phyloP scores from a whole-genome alignment of 1,140 invertebrate genomes.

The Cardiocondyla obscurior region DNA sequence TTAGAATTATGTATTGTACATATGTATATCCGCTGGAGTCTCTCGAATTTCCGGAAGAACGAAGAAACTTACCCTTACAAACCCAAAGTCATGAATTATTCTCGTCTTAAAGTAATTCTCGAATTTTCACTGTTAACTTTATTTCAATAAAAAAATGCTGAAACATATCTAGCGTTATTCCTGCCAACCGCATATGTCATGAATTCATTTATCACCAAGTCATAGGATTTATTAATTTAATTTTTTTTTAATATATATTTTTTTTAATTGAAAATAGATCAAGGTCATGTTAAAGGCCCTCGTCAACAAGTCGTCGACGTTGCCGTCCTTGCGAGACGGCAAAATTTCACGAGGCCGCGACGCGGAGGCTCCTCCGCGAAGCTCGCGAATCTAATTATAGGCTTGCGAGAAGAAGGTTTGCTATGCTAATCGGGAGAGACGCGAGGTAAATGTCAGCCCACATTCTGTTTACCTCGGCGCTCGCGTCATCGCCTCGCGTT shows the following conservation, averaged over 20 bases:
- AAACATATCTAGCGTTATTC: too few relatives aligned
- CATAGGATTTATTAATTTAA: too few relatives aligned
- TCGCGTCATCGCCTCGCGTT: conserved; percentile 53
- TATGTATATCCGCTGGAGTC: background rate
- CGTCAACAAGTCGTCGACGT: background rate
- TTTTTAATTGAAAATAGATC: background rate
- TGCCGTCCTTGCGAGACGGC: background rate
- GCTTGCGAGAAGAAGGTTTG: conserved; percentile 68
- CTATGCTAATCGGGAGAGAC: conserved; percentile 75
- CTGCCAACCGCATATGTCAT: too few relatives aligned
- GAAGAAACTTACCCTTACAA: background rate
- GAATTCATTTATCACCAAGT: too few relatives aligned
- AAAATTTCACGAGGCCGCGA: background rate
- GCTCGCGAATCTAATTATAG: conserved; percentile 78
- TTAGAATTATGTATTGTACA: too few relatives aligned
- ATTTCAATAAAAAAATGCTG: background rate
- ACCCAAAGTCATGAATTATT: too few relatives aligned
- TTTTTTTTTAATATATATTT: background rate
- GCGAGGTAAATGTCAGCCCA: conserved; percentile 74
- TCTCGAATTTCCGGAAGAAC: background rate
- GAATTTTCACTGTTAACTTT: background rate
- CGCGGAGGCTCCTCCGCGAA: conserved; percentile 66
- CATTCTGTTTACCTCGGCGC: conserved; percentile 68
- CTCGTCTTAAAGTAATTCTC: background rate
- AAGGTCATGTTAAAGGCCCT: conserved; percentile 27